Evolutionary conservation across 2,113 vertebrate species (phyloP).

Genomic region (Acrocephalus kingi): DNA sequence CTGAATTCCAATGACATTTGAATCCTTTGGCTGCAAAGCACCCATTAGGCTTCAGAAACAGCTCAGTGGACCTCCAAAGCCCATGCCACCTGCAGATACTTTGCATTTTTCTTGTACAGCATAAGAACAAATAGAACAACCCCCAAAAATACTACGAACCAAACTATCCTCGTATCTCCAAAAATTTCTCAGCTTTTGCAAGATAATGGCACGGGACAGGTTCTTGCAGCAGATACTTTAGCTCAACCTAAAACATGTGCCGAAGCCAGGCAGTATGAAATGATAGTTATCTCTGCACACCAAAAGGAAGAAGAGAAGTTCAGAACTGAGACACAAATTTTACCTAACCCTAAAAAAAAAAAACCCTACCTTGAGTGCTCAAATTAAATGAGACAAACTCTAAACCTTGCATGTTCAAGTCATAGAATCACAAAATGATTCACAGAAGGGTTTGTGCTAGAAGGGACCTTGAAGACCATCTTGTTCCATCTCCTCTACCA

Average conservation of each 20-base stretch:
- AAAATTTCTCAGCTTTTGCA: neutral
- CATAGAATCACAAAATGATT: neutral
- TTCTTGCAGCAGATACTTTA: neutral
- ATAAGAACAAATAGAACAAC: neutral
- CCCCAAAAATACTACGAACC: neutral
- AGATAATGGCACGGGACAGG: neutral
- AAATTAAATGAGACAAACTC: neutral
- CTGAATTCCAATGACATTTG: neutral
- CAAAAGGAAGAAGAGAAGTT: neutral
- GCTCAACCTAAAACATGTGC: neutral
- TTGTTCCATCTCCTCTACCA: neutral
- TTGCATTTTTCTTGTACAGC: neutral
- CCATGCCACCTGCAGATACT: neutral
- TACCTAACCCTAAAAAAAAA: neutral
- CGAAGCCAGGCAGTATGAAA: neutral
- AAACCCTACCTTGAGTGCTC: neutral
- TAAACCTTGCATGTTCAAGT: neutral
- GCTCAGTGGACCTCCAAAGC: neutral
- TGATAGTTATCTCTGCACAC: neutral
- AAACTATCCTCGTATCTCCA: neutral
- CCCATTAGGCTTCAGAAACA: neutral
- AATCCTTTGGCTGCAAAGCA: too few species aligned
- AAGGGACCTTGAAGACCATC: neutral
- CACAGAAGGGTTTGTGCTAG: neutral
- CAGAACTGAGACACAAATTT: neutral